Evolutionary conservation across 2,888 invertebrate species (phyloP), one percentile per base, ranked within the genome.

Genomic region (Volucella bombylans): DNA sequence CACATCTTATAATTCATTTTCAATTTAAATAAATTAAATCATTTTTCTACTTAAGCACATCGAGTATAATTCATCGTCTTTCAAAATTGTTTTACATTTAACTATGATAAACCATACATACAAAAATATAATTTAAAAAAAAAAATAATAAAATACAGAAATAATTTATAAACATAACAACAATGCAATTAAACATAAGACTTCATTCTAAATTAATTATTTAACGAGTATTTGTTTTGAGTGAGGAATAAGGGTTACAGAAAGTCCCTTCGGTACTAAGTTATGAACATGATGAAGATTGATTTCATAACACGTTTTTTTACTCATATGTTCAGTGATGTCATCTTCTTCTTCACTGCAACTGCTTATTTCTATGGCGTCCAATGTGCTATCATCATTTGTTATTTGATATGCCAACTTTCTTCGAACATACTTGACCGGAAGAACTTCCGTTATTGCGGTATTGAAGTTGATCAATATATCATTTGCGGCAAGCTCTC

Each of bases 371-470:
- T 81, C 87, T 78, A 18, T 88, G 14, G 78, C 49, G 54, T 71
- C 65, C 52, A 39, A 11, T 38, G 49, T 50, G 38, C 43, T 57
- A 23, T 50, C 4, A 38, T 73, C 61, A 31, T 31, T 31, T 71
- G 82, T 78, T 59, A 87, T 49, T 39, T 88, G 87, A 88, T 88
- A 88, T 72, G 86, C 77, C 49, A 87, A 69, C 80, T 79, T 87
- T 87, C 86, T 85, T 57, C 86, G 86, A 64, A 87, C 83, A 54
- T 74, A 87, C 68, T 52, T 31, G 59, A 87, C 54, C 64, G 91
- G 90, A 86, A 92, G 87, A 79, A 91, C 91, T 90, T 92, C 92
- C 88, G 90, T 90, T 87, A 92, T 90, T 85, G 88, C 90, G 81
- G 89, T 89, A 88, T 92, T 89, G 81, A 92, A 92, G 87, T 91